Conservation (phyloP, 2,888 invertebrate genomes). For the Patella pellucida region DNA sequence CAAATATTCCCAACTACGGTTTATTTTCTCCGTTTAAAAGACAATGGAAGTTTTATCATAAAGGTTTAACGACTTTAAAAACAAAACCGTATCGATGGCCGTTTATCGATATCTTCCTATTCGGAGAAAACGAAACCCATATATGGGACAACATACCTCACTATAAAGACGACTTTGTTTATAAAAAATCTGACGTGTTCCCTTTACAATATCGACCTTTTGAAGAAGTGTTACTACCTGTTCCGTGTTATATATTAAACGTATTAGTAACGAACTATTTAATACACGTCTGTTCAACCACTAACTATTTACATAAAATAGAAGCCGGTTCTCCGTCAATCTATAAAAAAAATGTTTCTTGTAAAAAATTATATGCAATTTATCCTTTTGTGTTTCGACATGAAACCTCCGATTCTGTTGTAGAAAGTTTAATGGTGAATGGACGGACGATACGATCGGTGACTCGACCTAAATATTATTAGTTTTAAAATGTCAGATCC, state of each 20-base stretch:
- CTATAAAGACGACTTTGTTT: conserved; percentile 27
- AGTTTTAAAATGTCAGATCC: too few relatives aligned
- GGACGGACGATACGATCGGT: neutral
- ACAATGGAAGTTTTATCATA: conserved; percentile 53
- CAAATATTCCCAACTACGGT: conserved; percentile 31
- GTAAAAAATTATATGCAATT: conserved; percentile 31
- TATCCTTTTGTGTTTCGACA: conserved; percentile 53
- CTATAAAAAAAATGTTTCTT: conserved; percentile 25
- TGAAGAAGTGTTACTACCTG: conserved; percentile 33
- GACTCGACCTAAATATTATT: neutral
- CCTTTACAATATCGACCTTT: conserved; percentile 37
- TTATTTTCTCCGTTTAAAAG: conserved; percentile 29
- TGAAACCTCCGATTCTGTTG: neutral
- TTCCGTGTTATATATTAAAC: conserved; percentile 32
- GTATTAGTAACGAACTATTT: conserved; percentile 24
- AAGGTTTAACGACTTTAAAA: conserved; percentile 30
- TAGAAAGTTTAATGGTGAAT: neutral
- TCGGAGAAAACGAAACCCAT: conserved; percentile 48
- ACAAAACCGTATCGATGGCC: conserved; percentile 51
- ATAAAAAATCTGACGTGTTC: conserved; percentile 30
- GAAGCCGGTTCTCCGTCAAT: conserved; percentile 20
- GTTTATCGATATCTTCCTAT: conserved; percentile 59
- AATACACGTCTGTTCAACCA: conserved; percentile 28
- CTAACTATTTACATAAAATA: conserved; percentile 35
- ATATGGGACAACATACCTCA: conserved; percentile 37